Base-by-base conservation (phyloP, 2,888 invertebrate species). In the Omphaloscelis lunosa region DNA sequence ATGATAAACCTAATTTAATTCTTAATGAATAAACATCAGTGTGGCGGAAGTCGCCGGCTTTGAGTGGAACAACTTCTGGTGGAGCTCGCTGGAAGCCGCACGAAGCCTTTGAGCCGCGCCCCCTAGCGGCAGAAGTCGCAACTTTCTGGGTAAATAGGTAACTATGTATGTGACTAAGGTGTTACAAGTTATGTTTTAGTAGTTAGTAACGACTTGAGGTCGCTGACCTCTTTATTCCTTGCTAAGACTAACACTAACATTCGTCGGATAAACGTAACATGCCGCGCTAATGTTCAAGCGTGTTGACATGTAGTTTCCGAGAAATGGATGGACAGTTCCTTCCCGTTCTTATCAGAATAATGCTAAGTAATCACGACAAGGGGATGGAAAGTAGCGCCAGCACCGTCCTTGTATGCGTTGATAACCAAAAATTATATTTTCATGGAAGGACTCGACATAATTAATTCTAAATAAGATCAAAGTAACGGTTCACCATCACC, bases 1-100 rank as follows among this genome's bases (percentile, higher is more conserved):
- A 59, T 72, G 70, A 65, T 73, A 73, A 75, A 79, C 77, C 77
- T 79, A 78, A 86, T 88, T 82, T 86, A 82, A 88, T 88, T 84
- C 74, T 77, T 84, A 86, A 86, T 86, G 84, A 86, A 88, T 88
- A 88, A 86, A 88, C 86, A 86, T 86, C 78, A 79, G 79, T 58
- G 66, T 39, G 67, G 56, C 62, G 86, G 77, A 84, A 81, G 84
- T 75, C 39, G 71, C 58, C 62, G 53, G 79, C 75, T 86, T 67
- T 78, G 86, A 72, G 74, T 75, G 45, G 70, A 71, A 67, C 75
- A 85, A 86, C 78, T 85, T 83, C 67, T 74, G 68, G 58, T 69
- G 67, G 58, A 61, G 69, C 72, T 77, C 34, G 61, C 20, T 51
- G 62, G 83, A 82, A 80, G 83, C 70, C 67, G 41, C 74, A n/a